Conservation (phyloP, 2,888 invertebrate species). For the Anarsia innoxiella region DNA sequence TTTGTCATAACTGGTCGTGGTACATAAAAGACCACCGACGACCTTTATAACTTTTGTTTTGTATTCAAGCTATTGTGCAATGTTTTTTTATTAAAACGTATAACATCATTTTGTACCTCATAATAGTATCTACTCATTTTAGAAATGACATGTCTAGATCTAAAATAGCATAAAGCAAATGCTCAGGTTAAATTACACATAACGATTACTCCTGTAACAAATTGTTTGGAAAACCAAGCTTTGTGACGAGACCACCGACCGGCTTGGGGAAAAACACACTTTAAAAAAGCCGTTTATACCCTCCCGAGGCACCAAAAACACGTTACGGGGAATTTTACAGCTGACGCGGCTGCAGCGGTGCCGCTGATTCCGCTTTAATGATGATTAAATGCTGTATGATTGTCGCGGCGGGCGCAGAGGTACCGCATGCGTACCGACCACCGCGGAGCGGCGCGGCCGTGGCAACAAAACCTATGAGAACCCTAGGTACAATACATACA, state of each 20-base stretch:
- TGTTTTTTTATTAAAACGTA: too few relatives aligned
- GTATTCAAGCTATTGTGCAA: conserved; percentile 41
- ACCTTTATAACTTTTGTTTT: conserved; percentile 54
- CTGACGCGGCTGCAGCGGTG: conserved; percentile 52
- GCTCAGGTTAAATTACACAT: too few relatives aligned
- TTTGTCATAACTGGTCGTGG: conserved; percentile 68
- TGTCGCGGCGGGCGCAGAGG: conserved; percentile 53
- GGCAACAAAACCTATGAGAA: conserved; percentile 18
- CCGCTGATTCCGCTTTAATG: conserved; percentile 68
- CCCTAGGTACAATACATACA: too few relatives aligned
- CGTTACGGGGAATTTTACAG: conserved; percentile 45
- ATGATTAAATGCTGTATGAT: conserved; percentile 72
- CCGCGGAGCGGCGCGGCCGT: conserved; percentile 21
- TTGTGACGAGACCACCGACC: too few relatives aligned
- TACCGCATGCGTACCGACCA: conserved; percentile 39
- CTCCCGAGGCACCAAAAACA: conserved; percentile 41
- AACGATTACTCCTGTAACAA: too few relatives aligned
- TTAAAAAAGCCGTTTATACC: conserved; percentile 39
- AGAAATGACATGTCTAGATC: too few relatives aligned
- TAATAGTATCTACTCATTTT: too few relatives aligned
- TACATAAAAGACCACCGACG: conserved; percentile 58
- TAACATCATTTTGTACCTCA: too few relatives aligned
- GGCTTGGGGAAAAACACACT: too few relatives aligned
- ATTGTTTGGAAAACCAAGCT: too few relatives aligned
- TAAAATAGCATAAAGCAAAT: too few relatives aligned